These are phyloP conservation scores for Lissonota sp. DNA, from an alignment of 2,888 invertebrate species.

Conservation along the genomic window DNA sequence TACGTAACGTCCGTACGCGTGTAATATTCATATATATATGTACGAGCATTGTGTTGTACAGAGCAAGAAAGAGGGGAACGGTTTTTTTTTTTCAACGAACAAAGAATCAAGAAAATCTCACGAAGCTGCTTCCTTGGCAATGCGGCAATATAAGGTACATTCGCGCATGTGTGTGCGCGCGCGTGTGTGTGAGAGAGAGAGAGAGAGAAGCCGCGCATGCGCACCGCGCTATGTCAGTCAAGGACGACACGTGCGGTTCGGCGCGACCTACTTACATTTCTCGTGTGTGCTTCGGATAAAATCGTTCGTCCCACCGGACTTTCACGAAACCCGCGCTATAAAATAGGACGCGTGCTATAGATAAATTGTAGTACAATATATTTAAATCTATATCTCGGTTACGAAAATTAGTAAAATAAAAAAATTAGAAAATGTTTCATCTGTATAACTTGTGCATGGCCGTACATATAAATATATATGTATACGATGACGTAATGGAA, in stretches of 20 bases:
- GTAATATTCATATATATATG: neutral
- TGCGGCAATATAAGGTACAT: constrained; percentile 67
- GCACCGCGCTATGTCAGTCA: constrained; percentile 83
- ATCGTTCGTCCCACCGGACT: constrained; percentile 77
- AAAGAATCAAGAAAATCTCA: constrained; percentile 75
- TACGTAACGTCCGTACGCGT: neutral
- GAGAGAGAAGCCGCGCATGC: constrained; percentile 78
- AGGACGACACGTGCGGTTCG: constrained; percentile 84
- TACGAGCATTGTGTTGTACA: neutral
- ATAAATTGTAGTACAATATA: constrained; percentile 1
- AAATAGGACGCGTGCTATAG: constrained; percentile 64
- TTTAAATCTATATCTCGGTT: neutral
- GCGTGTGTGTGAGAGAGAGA: constrained; percentile 46
- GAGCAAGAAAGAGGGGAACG: neutral
- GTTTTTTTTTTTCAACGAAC: constrained; percentile 68
- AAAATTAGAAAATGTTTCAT: neutral
- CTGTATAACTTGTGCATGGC: neutral
- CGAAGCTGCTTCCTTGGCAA: constrained; percentile 59
- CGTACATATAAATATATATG: neutral
- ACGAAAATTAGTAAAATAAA: neutral
- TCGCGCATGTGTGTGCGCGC: too few species aligned
- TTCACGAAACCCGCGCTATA: constrained; percentile 75
- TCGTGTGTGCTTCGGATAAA: constrained; percentile 79
- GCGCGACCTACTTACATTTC: constrained; percentile 83
- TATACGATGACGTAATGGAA: too few species aligned